Evolutionary conservation across 2,888 invertebrate species (phyloP), one percentile per base, ranked within the genome.

Genomic region (Bellardia bayeri): DNA sequence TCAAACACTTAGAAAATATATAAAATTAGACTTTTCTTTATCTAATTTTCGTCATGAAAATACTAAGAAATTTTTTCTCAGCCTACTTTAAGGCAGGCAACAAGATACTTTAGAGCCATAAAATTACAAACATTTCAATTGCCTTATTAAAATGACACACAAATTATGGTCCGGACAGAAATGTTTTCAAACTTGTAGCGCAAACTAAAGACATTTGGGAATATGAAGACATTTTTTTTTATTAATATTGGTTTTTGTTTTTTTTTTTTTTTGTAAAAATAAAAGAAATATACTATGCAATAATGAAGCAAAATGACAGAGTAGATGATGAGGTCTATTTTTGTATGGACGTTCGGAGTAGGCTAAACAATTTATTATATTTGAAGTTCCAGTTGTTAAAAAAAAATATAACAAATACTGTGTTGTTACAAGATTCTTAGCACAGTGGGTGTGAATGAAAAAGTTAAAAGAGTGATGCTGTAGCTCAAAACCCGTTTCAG

Each of bases 61-160:
- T 45, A 45, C 45, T 45, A 9, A 45, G 11, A 45, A 1, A 9
- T 45, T 45, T 33, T 11, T 51, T 51, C 51, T 0, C 3, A 51
- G 51, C 51, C n/a, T 51, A 4, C n/a, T 51, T 51, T 51, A 51
- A 51, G 51, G 51, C 51, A 51, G 13, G 4, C n/a, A 51, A 13
- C 6, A 14, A 51, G n/a, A 51, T 51, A 51, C 4, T 51, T 51
- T 51, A n/a, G n/a, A 51, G n/a, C 14, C 51, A 51, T 51, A 51
- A 51, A 51, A 51, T n/a, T 14, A 51, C n/a, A 51, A 51, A 51
- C 51, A 51, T 51, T 51, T 51, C 51, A 51, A 51, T 51, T 51
- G 51, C 51, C 51, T 51, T 51, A 51, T 51, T 51, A 51, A 51
- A 51, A 51, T 51, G 51, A 51, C 51, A 51, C 51, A 51, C n/a